Conservation (phyloP, 2,797 vertebrate genomes). For the Holocentrus rufus region DNA sequence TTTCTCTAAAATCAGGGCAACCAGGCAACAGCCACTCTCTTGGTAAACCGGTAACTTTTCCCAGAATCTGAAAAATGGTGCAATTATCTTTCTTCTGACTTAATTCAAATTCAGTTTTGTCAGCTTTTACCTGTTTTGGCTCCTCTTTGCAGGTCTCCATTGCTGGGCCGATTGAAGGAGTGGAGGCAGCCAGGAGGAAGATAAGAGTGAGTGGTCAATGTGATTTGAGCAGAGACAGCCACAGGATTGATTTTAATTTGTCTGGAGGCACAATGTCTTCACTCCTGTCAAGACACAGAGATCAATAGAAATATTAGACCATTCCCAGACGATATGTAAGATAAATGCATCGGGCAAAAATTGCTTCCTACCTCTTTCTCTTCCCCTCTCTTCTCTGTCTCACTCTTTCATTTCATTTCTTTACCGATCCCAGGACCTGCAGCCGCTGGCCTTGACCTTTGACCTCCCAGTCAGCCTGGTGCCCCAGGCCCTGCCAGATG, state of each 20-base stretch:
- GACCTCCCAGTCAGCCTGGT: constrained; percentile 81
- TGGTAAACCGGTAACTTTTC: background rate
- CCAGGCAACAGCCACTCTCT: background rate
- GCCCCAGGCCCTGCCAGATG: constrained; percentile 79
- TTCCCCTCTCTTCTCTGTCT: background rate
- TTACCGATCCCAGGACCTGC: constrained; percentile 76
- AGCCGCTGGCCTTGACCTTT: constrained; percentile 84
- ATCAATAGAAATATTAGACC: constrained; percentile 59
- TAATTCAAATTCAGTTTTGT: background rate
- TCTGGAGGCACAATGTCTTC: constrained; percentile 53
- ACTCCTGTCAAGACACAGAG: constrained; percentile 36
- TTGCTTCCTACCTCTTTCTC: background rate
- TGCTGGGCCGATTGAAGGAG: constrained; percentile 82
- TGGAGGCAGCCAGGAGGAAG: constrained; percentile 82
- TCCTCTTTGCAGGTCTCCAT: constrained; percentile 81
- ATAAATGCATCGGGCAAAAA: constrained; percentile 46
- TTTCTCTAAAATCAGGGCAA: background rate
- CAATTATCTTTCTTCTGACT: background rate
- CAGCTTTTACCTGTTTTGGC: background rate
- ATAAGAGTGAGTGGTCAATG: constrained; percentile 80
- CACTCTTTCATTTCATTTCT: background rate
- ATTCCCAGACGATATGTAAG: constrained; percentile 15
- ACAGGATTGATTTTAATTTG: constrained; percentile 45
- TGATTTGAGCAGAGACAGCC: constrained; percentile 25
- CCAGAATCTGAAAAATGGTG: background rate